phyloP scores from a whole-genome alignment of 1,140 invertebrate species.

The Cyclina sinensis region DNA sequence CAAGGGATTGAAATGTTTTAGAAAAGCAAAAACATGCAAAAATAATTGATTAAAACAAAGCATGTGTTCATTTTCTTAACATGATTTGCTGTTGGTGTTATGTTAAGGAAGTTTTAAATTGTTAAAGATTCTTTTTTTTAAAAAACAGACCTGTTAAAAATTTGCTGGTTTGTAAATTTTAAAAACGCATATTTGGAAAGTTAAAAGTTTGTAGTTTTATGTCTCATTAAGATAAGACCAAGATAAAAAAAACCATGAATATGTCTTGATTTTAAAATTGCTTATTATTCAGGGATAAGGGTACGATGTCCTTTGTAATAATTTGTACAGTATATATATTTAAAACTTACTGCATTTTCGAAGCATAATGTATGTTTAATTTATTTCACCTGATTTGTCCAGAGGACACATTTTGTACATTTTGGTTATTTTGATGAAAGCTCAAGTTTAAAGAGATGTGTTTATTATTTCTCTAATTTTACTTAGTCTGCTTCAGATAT shows the following conservation, averaged over 20 bases:
- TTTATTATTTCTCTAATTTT: background rate
- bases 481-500: too few relatives aligned
- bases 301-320: slow-evolving; percentile 14
- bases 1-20: background rate
- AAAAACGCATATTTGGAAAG: background rate
- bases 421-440: background rate
- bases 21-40: background rate
- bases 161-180: background rate
- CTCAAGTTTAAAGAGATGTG: background rate
- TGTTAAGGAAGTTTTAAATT: background rate
- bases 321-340: background rate
- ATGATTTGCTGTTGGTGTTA: background rate
- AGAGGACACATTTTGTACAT: background rate
- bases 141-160: background rate
- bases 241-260: slow-evolving; percentile 18
- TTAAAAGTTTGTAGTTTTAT: background rate
- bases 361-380: background rate
- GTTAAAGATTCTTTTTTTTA: background rate
- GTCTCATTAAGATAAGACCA: background rate
- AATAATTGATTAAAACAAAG: background rate
- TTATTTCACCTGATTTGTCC: slow-evolving; percentile 6
- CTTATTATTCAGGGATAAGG: slow-evolving; percentile 26
- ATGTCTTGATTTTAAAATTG: slow-evolving; percentile 15
- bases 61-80: background rate
- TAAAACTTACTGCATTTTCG: background rate